Conservation (phyloP, 2,888 invertebrate genomes). For the Pyrrhosoma nymphula region DNA sequence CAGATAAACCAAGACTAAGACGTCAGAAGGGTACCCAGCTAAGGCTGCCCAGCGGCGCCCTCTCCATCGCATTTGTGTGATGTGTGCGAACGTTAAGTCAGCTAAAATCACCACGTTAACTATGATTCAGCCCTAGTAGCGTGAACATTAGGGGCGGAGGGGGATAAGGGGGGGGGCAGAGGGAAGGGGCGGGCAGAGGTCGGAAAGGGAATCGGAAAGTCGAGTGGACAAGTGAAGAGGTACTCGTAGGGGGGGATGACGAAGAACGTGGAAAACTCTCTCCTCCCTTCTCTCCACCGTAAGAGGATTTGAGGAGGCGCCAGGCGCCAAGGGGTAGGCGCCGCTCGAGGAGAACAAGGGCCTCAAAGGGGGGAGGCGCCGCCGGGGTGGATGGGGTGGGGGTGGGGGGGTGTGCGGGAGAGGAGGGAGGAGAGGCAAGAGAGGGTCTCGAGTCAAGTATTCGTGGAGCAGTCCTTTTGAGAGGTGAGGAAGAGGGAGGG, state of each 20-base stretch:
- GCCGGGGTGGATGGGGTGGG: not conserved
- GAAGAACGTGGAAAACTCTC: not conserved
- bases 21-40: no score
- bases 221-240: not conserved
- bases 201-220: slow-evolving; percentile 2
- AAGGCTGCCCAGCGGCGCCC: no score
- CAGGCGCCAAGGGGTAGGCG: not conserved
- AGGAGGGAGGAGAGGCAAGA: not conserved
- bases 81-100: no score
- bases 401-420: not conserved
- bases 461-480: no score
- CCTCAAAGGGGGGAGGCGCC: not conserved
- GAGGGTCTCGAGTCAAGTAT: no score
- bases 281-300: not conserved
- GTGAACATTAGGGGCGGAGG: no score
- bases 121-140: no score
- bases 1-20: no score
- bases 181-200: not conserved
- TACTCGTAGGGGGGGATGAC: not conserved
- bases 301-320: slow-evolving; percentile 27
- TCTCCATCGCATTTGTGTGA: no score
- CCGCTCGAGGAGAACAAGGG: not conserved
- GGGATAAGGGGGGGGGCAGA: no score
- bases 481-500: not conserved
- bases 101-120: no score